These are phyloP conservation scores for Oreortyx pictus DNA, from an alignment of 2,797 vertebrate genomes.

Conservation along the genomic window DNA sequence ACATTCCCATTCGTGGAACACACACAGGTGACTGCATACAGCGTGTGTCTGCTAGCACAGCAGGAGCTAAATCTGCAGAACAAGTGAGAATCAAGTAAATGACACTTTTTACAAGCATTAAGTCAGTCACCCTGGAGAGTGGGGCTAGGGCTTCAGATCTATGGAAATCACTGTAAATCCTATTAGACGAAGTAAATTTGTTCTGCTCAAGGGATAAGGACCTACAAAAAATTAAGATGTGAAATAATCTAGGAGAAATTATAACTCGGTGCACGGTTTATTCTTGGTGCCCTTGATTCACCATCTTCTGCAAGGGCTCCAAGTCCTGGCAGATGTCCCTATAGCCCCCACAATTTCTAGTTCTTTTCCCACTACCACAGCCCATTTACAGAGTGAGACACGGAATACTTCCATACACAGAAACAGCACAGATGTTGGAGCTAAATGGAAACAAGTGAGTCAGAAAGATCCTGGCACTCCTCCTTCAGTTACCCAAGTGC, in stretches of 20 bases:
- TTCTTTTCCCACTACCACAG: not conserved
- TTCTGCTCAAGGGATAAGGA: not conserved
- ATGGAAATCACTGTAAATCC: not conserved
- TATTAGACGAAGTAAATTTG: not conserved
- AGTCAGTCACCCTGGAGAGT: not conserved
- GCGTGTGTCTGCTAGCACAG: not conserved
- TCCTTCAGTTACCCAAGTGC: not conserved
- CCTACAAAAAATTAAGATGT: not conserved
- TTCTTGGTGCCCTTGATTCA: not conserved
- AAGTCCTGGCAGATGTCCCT: not conserved
- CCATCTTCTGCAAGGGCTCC: not conserved
- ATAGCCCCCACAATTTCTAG: not conserved
- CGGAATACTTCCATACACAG: not conserved
- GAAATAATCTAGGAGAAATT: not conserved
- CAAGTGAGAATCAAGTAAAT: not conserved
- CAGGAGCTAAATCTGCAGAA: not conserved
- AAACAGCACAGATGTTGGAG: not conserved
- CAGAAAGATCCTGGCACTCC: not conserved
- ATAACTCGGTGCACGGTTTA: not conserved
- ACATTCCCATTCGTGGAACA: not conserved
- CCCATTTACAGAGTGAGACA: not conserved
- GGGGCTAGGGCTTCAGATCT: not conserved
- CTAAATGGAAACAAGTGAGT: not conserved
- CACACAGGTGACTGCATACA: not conserved
- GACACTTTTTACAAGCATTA: constrained; percentile 12